Percentiles rank a stretch among this genome's conserved stretches.
These are phyloP conservation scores for Hesperophylax magnus DNA, from an alignment of 1,140 invertebrate genomes.

Conservation along the genomic window DNA sequence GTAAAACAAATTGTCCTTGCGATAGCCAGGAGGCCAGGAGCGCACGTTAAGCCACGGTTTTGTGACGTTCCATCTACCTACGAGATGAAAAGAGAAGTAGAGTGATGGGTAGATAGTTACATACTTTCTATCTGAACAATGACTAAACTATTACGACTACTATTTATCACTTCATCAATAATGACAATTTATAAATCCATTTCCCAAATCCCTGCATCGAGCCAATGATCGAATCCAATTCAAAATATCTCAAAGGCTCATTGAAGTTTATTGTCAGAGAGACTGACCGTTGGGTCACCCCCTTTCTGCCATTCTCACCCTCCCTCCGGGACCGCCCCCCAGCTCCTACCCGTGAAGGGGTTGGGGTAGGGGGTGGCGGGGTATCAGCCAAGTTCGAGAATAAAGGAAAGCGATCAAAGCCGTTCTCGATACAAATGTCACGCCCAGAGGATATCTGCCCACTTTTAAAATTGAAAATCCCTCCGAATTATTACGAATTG, in stretches of 20 bases:
- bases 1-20: too few species aligned
- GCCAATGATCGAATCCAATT: constrained; percentile 14
- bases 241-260: neutral
- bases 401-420: constrained; percentile 40
- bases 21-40: too few species aligned
- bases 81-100: too few species aligned
- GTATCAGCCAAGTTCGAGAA: constrained; percentile 9
- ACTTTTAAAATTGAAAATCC: constrained; percentile 58
- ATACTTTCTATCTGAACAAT: too few species aligned
- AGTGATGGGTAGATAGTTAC: too few species aligned
- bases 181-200: too few species aligned
- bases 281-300: neutral
- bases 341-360: neutral
- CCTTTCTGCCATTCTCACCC: neutral
- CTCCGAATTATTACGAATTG: constrained; percentile 57
- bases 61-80: too few species aligned
- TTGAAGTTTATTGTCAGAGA: constrained; percentile 7
- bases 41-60: too few species aligned
- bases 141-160: too few species aligned
- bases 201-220: neutral
- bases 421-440: constrained; percentile 55
- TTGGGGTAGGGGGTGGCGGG: neutral
- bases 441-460: constrained; percentile 54
- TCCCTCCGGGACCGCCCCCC: neutral
- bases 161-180: too few species aligned